Conservation (phyloP, 2,888 invertebrate species). For the Camponotus fellah region DNA sequence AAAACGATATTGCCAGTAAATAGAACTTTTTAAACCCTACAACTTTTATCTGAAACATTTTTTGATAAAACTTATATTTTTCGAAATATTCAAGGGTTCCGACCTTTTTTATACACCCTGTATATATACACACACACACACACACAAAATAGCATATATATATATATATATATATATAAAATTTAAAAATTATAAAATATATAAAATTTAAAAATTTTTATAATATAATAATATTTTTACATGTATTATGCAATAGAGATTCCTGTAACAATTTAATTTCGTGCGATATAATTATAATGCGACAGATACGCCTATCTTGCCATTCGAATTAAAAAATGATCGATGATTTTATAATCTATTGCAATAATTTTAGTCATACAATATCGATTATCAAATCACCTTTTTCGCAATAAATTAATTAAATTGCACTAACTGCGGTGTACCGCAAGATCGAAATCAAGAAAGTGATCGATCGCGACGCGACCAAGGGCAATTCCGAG, state of each 20-base stretch:
- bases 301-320: background rate
- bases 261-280: background rate
- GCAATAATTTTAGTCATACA: background rate
- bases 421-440: background rate
- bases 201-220: background rate
- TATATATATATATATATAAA: too few species aligned
- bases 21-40: too few species aligned
- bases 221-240: conserved; percentile 1
- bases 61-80: too few species aligned
- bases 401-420: conserved; percentile 17
- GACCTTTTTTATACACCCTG: too few species aligned
- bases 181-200: too few species aligned
- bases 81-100: too few species aligned
- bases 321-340: background rate
- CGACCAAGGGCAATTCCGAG: conserved; percentile 6
- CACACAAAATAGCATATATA: too few species aligned
- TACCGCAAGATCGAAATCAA: conserved; percentile 16
- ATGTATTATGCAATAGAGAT: background rate
- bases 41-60: too few species aligned
- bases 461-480: conserved; percentile 38
- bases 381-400: background rate
- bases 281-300: background rate
- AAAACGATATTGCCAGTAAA: too few species aligned
- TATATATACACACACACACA: too few species aligned
- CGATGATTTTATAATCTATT: background rate